Base-by-base conservation (phyloP, 1,140 invertebrate species). In the Philopotamus ludificatus region DNA sequence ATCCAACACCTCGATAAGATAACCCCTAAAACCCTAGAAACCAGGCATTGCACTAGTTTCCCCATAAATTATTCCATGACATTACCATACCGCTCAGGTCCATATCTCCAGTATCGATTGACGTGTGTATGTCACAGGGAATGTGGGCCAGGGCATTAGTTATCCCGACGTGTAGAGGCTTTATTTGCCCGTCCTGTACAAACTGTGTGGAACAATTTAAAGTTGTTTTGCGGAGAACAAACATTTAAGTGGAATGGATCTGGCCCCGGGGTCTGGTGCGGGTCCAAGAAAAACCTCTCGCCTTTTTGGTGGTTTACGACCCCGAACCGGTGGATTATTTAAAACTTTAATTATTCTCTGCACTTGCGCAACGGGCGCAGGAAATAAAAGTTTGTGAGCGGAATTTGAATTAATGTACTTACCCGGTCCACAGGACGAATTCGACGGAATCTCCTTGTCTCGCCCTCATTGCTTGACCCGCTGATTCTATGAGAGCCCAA, bases 341-440 rank as follows among this genome's bases (percentile, higher is more conserved):
- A 34, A 55, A 55, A 55, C 51, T 55, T 55, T 55, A 55, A 55
- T 55, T 55, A 55, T 55, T 55, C 23, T n/a, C 16, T 16, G 20
- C 18, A 15, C 28, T 55, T 55, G 12, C 28, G 12, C 4, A 7
- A 7, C 4, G 12, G 28, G 28, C 4, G 28, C 28, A 34, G 12
- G 12, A 34, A 34, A 34, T 12, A 7, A 12, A 12, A 34, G 28
- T 34, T n/a, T n/a, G n/a, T 12, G 28, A 34, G 28, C 28, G 28
- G 28, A 34, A 34, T 34, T 34, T 34, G 28, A 34, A 34, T n/a
- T n/a, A 34, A 34, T 34, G 1, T 9, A 79, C 85, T 84, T 81
- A 94, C 93, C 94, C 94, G 16, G 94, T 95, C 93, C 93, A 96
- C 4, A 96, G 77, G 12, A 95, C 90, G 74, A 95, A 96, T 77